A percentile compares a stretch with the other conserved stretches of the same genome.
Evolutionary conservation across 2,888 invertebrate species (phyloP).

Genomic region (Azorinus chamasolen): DNA sequence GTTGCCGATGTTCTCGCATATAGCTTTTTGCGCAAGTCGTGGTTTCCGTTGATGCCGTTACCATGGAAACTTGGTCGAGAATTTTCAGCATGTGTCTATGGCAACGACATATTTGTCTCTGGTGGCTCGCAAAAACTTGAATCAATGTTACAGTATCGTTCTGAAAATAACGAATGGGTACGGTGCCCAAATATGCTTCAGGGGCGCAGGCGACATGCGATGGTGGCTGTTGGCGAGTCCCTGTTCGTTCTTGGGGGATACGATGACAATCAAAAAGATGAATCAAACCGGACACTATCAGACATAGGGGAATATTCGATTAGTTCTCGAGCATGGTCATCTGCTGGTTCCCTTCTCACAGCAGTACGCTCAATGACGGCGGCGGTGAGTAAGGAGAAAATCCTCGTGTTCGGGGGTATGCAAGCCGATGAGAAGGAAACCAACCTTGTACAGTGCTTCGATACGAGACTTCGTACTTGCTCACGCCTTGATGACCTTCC

Average conservation of each 20-base stretch:
- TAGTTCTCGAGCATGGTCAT: conserved; percentile 65
- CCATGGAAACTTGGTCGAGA: conserved; percentile 71
- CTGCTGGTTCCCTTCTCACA: conserved; percentile 59
- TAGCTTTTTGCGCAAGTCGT: conserved; percentile 65
- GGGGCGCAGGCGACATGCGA: conserved; percentile 74
- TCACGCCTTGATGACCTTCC: conserved; percentile 66
- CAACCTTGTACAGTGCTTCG: conserved; percentile 73
- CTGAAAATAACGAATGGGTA: conserved; percentile 73
- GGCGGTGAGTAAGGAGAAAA: conserved; percentile 72
- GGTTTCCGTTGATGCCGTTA: conserved; percentile 70
- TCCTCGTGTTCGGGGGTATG: conserved; percentile 74
- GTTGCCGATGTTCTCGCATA: conserved; percentile 73
- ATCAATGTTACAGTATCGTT: conserved; percentile 67
- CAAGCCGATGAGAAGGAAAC: conserved; percentile 71
- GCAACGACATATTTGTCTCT: conserved; percentile 74
- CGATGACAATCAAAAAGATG: conserved; percentile 74
- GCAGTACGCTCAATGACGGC: conserved; percentile 72
- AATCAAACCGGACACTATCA: conserved; percentile 62
- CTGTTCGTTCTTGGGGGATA: conserved; percentile 74
- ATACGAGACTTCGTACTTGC: conserved; percentile 67
- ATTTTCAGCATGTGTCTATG: conserved; percentile 71
- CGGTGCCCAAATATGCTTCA: conserved; percentile 68
- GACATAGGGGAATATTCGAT: conserved; percentile 73
- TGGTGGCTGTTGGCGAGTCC: conserved; percentile 75
- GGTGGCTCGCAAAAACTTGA: conserved; percentile 74